Conservation (phyloP, 2,113 vertebrate genomes). For the Isurus oxyrinchus region DNA sequence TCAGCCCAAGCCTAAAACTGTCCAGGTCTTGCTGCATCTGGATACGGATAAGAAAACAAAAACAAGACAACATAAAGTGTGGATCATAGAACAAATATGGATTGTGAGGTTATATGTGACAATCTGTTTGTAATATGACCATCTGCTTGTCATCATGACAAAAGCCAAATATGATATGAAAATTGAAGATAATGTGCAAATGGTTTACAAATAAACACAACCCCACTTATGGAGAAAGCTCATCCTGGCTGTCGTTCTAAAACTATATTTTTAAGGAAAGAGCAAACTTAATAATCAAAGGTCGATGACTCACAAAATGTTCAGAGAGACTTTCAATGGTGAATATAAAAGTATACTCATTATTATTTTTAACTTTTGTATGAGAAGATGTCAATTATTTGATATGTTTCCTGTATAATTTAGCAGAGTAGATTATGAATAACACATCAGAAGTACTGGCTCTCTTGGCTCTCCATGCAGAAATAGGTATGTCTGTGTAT, state of each 20-base stretch:
- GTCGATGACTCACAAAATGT: neutral
- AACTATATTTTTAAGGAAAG: neutral
- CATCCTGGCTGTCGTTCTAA: neutral
- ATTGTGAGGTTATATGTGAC: neutral
- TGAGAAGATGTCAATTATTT: neutral
- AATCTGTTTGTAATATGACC: neutral
- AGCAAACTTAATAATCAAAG: neutral
- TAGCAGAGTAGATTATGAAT: neutral
- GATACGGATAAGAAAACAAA: neutral
- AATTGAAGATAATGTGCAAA: slow-evolving; percentile 3
- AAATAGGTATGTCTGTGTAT: neutral
- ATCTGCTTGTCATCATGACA: neutral
- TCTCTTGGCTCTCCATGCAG: neutral
- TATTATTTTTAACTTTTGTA: neutral
- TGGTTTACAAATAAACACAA: neutral
- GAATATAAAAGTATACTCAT: neutral
- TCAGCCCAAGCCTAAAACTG: too few relatives aligned
- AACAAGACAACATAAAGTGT: neutral
- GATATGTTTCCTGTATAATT: neutral
- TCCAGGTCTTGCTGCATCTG: too few relatives aligned
- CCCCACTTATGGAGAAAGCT: neutral
- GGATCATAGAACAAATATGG: neutral
- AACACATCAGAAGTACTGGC: neutral
- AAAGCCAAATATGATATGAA: neutral
- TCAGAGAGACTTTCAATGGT: neutral